phyloP scores from a whole-genome alignment of 2,113 vertebrate genomes.

The Steatornis caripensis region DNA sequence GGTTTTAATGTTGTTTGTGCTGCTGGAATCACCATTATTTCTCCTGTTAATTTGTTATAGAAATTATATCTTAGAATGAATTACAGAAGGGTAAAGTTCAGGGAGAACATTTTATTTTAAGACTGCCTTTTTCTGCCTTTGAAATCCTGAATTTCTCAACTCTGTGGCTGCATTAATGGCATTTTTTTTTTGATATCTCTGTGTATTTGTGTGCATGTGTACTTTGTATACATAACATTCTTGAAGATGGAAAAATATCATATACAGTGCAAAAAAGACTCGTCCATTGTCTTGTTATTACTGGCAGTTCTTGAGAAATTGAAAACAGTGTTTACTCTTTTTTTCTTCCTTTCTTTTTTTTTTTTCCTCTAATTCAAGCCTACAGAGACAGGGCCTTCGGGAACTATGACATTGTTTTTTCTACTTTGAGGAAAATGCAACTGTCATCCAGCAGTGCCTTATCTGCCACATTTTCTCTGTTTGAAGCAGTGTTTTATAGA shows the following conservation, averaged over 20 bases:
- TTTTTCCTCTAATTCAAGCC: slow-evolving; percentile 6
- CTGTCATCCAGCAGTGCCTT: background rate
- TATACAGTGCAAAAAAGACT: background rate
- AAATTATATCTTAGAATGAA: background rate
- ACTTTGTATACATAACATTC: background rate
- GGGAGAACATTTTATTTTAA: background rate
- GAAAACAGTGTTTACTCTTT: background rate
- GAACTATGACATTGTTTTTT: slow-evolving; percentile 12
- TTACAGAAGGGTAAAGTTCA: background rate
- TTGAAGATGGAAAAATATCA: background rate
- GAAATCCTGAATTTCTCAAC: background rate
- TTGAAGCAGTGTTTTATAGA: background rate
- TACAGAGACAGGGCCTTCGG: background rate
- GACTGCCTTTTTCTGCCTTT: background rate
- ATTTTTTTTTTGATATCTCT: background rate
- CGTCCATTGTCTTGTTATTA: slow-evolving; percentile 6
- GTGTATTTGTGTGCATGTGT: background rate
- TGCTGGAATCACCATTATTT: background rate
- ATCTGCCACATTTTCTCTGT: slow-evolving; percentile 27
- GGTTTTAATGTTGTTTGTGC: background rate
- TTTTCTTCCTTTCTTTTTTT: background rate
- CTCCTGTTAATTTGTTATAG: background rate
- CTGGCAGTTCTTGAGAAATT: background rate
- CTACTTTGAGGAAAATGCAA: slow-evolving; percentile 18
- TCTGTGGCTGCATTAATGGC: background rate